Evolutionary conservation across 2,888 invertebrate genomes (phyloP).

Genomic region (Cyrtodaria siliqua): DNA sequence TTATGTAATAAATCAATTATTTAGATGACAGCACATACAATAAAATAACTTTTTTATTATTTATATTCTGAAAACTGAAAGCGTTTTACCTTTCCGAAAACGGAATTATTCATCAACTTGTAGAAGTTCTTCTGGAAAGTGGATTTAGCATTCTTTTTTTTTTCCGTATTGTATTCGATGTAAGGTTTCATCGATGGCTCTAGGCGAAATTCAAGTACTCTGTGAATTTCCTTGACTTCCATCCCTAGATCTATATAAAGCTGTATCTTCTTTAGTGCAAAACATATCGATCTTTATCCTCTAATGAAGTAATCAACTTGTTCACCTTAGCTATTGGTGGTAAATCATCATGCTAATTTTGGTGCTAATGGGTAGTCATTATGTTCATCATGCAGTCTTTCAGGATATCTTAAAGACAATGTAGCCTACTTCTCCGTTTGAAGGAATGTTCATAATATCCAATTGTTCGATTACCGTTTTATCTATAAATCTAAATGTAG

Average conservation of each 20-base stretch:
- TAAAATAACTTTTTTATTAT: too few species aligned
- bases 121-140: conserved; percentile 77
- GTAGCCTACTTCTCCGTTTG: conserved; percentile 22
- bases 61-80: too few species aligned
- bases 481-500: conserved; percentile 22
- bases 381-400: conserved; percentile 28
- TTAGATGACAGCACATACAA: too few species aligned
- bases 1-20: too few species aligned
- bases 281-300: conserved; percentile 29
- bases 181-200: conserved; percentile 81
- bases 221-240: conserved; percentile 71
- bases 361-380: conserved; percentile 29
- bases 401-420: conserved; percentile 26
- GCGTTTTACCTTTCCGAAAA: conserved; percentile 77
- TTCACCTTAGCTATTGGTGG: conserved; percentile 17
- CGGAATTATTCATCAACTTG: conserved; percentile 72
- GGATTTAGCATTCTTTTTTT: conserved; percentile 12
- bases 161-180: conserved; percentile 74
- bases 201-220: conserved; percentile 75
- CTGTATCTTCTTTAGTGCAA: conserved; percentile 23
- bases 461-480: conserved; percentile 25
- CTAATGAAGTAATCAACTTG: conserved; percentile 26
- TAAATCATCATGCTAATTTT: conserved; percentile 12
- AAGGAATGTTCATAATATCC: conserved; percentile 17
- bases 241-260: conserved; percentile 58